Evolutionary conservation across 2,113 vertebrate species (phyloP), one percentile per base, ranked within the genome.

Genomic region (Willisornis vidua): DNA sequence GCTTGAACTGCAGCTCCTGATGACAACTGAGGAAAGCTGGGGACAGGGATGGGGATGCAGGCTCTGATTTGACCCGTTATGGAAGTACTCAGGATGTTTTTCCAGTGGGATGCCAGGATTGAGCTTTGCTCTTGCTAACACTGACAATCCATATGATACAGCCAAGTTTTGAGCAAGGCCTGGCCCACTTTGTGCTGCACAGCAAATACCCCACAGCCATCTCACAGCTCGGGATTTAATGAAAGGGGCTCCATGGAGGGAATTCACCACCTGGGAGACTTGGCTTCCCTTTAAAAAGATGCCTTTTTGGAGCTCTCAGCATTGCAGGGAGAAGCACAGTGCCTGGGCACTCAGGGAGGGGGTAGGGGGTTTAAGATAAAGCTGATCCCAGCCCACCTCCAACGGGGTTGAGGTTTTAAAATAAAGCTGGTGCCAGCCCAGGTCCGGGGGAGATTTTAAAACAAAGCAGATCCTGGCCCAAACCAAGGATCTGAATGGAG

Each of bases 131-230:
- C n/a, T 61, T 0, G 0, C 5, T 14, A 37, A 49, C 8, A 2
- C 6, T 0, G 0, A 33, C 46, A 12, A 66, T 9, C 58, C 20
- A 0, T 0, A 73, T 1, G 12, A 3, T 1, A 3, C 28, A 54
- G 70, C 33, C 10, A 54, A 37, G 39, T 12, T 63, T 25, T 10
- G 48, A 62, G 51, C 8, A 74, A 92, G 51, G 79, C 51, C 43
- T 37, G 10, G 51, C 25, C 19, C 7, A 3, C 33, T 52, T 49
- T n/a, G 79, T 41, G 28, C 29, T 29, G 7, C 33, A 3, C 1
- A 22, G 59, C 80, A 52, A 35, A 89, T 6, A 29, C 23, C 80
- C 72, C 14, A 4, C 65, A 51, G 91, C 41, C 5, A 0, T 4
- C 46, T 11, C 0, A 39, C 0, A 3, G 31, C 35, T 45, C 7